Base-by-base conservation (phyloP, 2,797 vertebrate species). In the Natrix natrix region DNA sequence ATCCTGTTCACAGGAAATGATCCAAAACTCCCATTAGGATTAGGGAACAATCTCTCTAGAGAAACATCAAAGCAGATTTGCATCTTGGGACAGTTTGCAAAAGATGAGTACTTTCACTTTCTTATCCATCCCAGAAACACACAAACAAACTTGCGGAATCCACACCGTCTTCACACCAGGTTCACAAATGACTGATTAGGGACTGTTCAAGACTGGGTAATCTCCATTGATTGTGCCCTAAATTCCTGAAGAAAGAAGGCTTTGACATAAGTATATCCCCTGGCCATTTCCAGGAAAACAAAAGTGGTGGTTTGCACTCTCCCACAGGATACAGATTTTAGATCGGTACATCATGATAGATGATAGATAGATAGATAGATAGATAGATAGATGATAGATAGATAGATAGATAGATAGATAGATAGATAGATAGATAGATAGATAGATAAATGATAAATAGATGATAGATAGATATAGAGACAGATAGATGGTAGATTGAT, bases 11-110 rank as follows among this genome's bases (percentile, higher is more conserved):
- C 26, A 86, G 78, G 89, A 78, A 94, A 14, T 55, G 56, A 26
- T 66, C 89, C 69, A 95, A 93, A 63, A 55, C 93, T 28, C 91
- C 69, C 91, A 90, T 17, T 93, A 74, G 93, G 28, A 32, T 88
- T 37, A 4, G 61, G 94, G 92, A 91, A 28, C 69, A 94, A 93
- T 1, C 37, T 90, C 11, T 13, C 74, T 43, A 57, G 22, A 83
- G 60, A 78, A 26, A 90, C 0, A 37, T 13, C 17, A 55, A 56
- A 52, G 48, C 16, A 86, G 16, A 55, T 52, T 4, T 32, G 24
- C 16, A 11, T 24, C 55, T 89, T 2, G 16, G 3, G 74, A 20
- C 69, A 11, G 11, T 8, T 63, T 66, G 14, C 69, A 6, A 17
- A 37, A 7, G 28, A 24, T 20, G 20, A 59, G 5, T 57, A 24